A percentile compares a stretch with the other conserved stretches of the same genome.
Evolutionary conservation across 2,113 vertebrate species (phyloP).

Genomic region (Echinops telfairi): DNA sequence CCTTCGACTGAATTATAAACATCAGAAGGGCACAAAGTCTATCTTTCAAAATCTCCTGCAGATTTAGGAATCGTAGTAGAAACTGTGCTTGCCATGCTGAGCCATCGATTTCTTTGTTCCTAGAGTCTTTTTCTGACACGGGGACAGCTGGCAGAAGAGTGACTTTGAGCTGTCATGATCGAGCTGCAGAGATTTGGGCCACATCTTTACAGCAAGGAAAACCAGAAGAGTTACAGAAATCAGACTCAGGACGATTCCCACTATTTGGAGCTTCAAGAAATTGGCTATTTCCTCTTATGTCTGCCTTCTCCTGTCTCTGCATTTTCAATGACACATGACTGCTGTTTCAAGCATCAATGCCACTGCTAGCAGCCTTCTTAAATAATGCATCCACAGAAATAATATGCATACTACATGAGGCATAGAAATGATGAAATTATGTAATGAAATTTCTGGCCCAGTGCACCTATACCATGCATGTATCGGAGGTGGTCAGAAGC

Average conservation of each 20-base stretch:
- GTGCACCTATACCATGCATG: too few species aligned
- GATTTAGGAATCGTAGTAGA: neutral
- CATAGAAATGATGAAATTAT: neutral
- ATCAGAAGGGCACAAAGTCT: neutral
- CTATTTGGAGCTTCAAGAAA: conserved; percentile 38
- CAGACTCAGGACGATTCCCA: neutral
- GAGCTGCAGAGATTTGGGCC: neutral
- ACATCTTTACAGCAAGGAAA: neutral
- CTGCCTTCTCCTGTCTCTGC: neutral
- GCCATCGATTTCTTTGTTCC: neutral
- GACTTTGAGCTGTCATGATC: neutral
- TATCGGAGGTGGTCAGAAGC: too few species aligned
- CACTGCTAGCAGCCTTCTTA: neutral
- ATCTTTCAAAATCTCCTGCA: neutral
- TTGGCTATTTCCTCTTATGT: neutral
- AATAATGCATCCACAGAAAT: neutral
- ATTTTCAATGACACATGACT: conserved; percentile 27
- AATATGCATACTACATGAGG: neutral
- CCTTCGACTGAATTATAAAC: conserved; percentile 3
- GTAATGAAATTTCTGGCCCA: neutral
- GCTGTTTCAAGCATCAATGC: neutral
- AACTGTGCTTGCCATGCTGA: neutral
- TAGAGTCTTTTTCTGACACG: conserved; percentile 3
- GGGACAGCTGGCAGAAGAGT: neutral
- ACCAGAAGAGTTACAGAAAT: neutral